These are phyloP conservation scores for Cairina moschata DNA, from an alignment of 2,113 vertebrate genomes.

Conservation along the genomic window DNA sequence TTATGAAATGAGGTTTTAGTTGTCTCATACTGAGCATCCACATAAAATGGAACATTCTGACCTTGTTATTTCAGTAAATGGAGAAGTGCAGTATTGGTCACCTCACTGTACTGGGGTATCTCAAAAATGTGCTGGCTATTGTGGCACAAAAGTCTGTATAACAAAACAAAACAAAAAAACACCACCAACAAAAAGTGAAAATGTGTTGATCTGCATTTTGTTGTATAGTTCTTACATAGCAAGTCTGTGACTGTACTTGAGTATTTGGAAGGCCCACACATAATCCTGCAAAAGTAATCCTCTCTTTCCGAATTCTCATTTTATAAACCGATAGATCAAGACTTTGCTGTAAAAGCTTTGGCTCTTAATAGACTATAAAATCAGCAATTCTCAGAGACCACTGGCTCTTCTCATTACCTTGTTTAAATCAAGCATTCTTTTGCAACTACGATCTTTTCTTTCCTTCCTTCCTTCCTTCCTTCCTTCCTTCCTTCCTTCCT, in stretches of 20 bases:
- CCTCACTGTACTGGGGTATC: not conserved
- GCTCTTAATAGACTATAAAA: slow-evolving; percentile 31
- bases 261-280: not conserved
- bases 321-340: not conserved
- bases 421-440: slow-evolving; percentile 46
- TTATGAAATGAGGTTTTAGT: slow-evolving; percentile 34
- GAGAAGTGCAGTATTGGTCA: not conserved
- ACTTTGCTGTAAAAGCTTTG: slow-evolving; percentile 3
- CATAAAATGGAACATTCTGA: slow-evolving; percentile 22
- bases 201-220: not conserved
- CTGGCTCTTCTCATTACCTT: slow-evolving; percentile 25
- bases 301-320: not conserved
- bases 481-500: not conserved
- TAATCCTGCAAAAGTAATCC: not conserved
- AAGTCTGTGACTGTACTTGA: not conserved
- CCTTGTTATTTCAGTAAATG: slow-evolving; percentile 15
- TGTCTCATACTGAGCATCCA: not conserved
- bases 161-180: no score
- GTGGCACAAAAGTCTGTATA: no score
- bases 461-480: no score
- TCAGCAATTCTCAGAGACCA: not conserved
- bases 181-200: not conserved
- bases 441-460: not conserved
- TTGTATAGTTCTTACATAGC: not conserved
- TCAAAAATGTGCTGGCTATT: not conserved